Conservation (phyloP, 2,797 vertebrate species). For the Phrynocephalus guinanensis region DNA sequence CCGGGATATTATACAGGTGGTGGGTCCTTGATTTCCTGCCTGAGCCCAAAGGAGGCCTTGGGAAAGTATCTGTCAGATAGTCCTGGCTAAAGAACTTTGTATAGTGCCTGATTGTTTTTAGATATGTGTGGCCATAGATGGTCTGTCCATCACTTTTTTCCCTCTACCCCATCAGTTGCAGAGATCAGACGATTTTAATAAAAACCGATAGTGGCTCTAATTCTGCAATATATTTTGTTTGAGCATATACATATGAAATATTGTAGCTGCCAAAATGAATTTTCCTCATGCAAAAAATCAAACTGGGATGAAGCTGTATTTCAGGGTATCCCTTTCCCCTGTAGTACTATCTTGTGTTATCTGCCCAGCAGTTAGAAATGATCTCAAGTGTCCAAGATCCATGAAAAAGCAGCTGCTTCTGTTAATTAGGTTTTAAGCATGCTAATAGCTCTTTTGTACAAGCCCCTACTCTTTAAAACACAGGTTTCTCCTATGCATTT, state of each 20-base stretch:
- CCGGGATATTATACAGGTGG: neutral
- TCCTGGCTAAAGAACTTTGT: neutral
- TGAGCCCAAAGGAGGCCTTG: neutral
- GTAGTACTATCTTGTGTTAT: neutral
- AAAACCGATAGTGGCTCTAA: neutral
- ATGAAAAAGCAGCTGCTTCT: neutral
- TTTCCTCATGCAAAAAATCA: neutral
- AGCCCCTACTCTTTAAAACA: neutral
- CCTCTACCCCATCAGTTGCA: neutral
- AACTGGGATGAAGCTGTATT: neutral
- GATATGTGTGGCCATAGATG: neutral
- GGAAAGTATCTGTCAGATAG: neutral
- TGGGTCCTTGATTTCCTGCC: neutral
- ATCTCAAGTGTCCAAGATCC: neutral
- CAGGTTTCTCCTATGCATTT: conserved; percentile 28
- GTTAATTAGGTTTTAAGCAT: neutral
- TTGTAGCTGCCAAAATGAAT: neutral
- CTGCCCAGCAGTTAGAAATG: neutral
- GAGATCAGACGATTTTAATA: neutral
- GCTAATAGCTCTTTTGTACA: neutral
- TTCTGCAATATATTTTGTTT: neutral
- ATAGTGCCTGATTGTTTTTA: neutral
- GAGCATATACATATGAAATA: neutral
- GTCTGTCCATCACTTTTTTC: neutral
- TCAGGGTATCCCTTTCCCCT: neutral